Percentiles rank a stretch among this genome's conserved stretches.
These are phyloP conservation scores for Erebia aethiops DNA, from an alignment of 2,888 invertebrate genomes.

Conservation along the genomic window DNA sequence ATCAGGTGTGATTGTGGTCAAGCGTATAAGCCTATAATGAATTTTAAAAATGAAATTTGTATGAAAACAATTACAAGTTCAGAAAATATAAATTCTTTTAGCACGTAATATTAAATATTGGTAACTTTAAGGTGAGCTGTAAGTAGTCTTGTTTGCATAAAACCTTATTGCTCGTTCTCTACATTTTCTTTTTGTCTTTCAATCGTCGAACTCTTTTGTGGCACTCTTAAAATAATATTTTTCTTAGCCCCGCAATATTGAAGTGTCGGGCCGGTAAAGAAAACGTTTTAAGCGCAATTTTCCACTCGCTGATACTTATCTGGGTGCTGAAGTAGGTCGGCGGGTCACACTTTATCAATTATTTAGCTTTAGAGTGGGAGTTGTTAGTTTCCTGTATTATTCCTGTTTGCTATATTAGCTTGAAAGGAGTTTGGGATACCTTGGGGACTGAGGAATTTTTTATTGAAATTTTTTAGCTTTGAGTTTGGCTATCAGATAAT, in stretches of 20 bases:
- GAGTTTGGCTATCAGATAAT: too few relatives aligned
- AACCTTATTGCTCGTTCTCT: neutral
- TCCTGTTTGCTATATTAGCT: neutral
- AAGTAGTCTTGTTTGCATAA: constrained; percentile 4
- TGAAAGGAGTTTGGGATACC: neutral
- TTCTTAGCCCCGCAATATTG: constrained; percentile 16
- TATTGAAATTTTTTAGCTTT: too few relatives aligned
- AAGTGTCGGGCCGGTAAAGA: constrained; percentile 7
- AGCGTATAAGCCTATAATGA: too few relatives aligned
- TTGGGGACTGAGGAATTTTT: neutral
- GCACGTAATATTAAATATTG: too few relatives aligned
- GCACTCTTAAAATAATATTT: constrained; percentile 1
- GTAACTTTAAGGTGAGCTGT: neutral
- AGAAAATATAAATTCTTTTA: neutral
- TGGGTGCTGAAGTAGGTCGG: constrained; percentile 54
- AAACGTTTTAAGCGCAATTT: constrained; percentile 16
- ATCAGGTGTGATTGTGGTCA: too few relatives aligned
- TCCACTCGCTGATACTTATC: constrained; percentile 15
- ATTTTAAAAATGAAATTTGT: too few relatives aligned
- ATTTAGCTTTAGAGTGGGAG: constrained; percentile 31
- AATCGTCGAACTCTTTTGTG: neutral
- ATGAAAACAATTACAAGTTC: neutral
- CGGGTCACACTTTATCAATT: constrained; percentile 57
- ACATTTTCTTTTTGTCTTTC: neutral
- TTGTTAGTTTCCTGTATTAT: neutral